Evolutionary conservation across 2,113 vertebrate species (phyloP).

Genomic region (Nibea coibor): DNA sequence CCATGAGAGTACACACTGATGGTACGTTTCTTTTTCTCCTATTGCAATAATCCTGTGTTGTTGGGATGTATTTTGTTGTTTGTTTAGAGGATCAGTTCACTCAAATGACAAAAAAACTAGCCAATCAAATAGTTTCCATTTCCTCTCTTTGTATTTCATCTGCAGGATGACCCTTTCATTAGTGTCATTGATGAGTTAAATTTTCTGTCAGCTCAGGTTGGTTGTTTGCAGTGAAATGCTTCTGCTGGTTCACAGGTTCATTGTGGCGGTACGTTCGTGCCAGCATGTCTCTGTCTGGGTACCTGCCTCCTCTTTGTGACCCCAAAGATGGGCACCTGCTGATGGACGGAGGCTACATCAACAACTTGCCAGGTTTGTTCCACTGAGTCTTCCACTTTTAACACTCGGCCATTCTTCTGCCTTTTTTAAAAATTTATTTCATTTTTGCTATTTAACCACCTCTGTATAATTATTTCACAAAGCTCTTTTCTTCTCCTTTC

Average conservation of each 20-base stretch:
- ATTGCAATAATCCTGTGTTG: background rate
- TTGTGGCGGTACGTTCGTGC: constrained; percentile 94
- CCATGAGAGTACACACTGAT: constrained; percentile 94
- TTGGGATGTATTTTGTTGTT: background rate
- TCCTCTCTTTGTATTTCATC: background rate
- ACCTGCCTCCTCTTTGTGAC: constrained; percentile 95
- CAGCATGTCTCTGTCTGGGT: constrained; percentile 97
- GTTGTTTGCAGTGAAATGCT: constrained; percentile 9
- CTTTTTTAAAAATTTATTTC: background rate
- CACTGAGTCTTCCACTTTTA: constrained; percentile 1
- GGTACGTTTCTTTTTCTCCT: constrained; percentile 76
- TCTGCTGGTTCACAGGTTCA: constrained; percentile 83
- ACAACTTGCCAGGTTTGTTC: constrained; percentile 92
- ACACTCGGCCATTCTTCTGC: background rate
- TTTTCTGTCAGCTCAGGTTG: background rate
- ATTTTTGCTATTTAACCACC: background rate
- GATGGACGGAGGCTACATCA: constrained; percentile 97
- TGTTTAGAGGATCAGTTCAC: background rate
- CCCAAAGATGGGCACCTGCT: constrained; percentile 96
- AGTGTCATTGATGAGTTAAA: background rate
- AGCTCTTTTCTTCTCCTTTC: background rate
- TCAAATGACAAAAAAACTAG: background rate
- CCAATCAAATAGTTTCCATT: background rate
- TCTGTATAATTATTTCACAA: background rate
- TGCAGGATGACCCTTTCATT: constrained; percentile 11